Evolutionary conservation across 2,888 invertebrate species (phyloP).

Genomic region (Carcina quercana): DNA sequence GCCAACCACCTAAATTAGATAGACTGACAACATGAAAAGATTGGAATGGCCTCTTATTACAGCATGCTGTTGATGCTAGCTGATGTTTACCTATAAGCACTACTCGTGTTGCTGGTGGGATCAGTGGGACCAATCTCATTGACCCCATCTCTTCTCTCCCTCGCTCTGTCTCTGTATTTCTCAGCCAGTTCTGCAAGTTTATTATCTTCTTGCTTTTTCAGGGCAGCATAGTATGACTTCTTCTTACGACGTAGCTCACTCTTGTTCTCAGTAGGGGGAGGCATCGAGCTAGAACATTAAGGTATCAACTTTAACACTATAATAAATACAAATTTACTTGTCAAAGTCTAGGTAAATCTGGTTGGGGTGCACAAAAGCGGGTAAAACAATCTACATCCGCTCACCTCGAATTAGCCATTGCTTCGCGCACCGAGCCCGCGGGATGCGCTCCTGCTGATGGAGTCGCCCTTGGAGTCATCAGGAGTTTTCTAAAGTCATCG

Average conservation of each 20-base stretch:
- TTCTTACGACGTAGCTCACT: slow-evolving; percentile 92
- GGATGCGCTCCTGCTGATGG: slow-evolving; percentile 68
- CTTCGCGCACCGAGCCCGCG: slow-evolving; percentile 78
- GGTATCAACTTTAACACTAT: too few species aligned
- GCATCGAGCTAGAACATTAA: slow-evolving; percentile 51
- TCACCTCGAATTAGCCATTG: slow-evolving; percentile 78
- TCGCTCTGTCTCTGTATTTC: slow-evolving; percentile 93
- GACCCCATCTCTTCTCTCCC: slow-evolving; percentile 91
- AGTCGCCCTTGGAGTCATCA: slow-evolving; percentile 94
- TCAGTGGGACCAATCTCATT: slow-evolving; percentile 89
- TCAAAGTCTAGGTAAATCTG: too few species aligned
- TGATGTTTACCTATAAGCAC: slow-evolving; percentile 84
- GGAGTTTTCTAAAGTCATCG: slow-evolving; percentile 95
- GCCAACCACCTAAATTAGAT: not conserved
- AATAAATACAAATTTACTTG: too few species aligned
- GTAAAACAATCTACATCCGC: too few species aligned
- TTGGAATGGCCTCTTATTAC: too few species aligned
- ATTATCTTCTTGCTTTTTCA: slow-evolving; percentile 96
- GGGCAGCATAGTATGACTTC: slow-evolving; percentile 94
- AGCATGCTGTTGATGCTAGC: too few species aligned
- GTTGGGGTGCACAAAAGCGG: too few species aligned
- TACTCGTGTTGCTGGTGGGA: slow-evolving; percentile 87
- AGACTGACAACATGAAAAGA: not conserved
- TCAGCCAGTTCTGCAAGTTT: slow-evolving; percentile 95
- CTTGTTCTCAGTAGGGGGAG: slow-evolving; percentile 79